phyloP scores from a whole-genome alignment of 23 tunicate genomes.

The Ciona savignyi region DNA sequence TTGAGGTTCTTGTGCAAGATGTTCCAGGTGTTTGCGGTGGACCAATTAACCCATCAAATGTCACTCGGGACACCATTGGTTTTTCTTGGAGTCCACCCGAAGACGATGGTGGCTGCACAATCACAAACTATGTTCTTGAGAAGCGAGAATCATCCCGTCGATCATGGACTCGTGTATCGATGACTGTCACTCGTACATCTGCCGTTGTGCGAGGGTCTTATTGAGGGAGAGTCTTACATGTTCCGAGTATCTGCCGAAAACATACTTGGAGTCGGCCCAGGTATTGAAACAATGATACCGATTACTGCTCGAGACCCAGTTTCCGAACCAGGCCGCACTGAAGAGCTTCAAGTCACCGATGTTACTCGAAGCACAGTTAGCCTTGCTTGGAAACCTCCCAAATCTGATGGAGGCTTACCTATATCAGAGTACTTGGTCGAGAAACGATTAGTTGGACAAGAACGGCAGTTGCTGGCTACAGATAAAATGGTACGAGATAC shows the following conservation, averaged over 20 bases:
- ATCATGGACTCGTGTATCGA: slow-evolving; percentile 93
- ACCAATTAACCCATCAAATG: slow-evolving; percentile 60
- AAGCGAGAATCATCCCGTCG: slow-evolving; percentile 84
- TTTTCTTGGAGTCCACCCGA: slow-evolving; percentile 72
- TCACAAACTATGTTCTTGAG: slow-evolving; percentile 86
- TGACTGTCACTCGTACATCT: slow-evolving; percentile 82
- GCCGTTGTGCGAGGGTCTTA: slow-evolving; percentile 81
- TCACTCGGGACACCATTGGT: slow-evolving; percentile 65
- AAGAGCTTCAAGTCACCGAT: slow-evolving; percentile 64
- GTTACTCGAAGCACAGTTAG: slow-evolving; percentile 63
- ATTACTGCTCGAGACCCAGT: slow-evolving; percentile 65
- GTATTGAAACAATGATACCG: slow-evolving; percentile 55
- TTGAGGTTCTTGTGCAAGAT: slow-evolving; percentile 66
- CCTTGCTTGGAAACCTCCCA: slow-evolving; percentile 74
- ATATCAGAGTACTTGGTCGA: slow-evolving; percentile 71
- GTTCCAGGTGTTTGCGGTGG: slow-evolving; percentile 72
- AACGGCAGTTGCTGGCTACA: slow-evolving; percentile 67
- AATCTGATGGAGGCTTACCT: slow-evolving; percentile 75
- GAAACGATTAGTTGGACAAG: slow-evolving; percentile 90
- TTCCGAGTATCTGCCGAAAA: slow-evolving; percentile 88
- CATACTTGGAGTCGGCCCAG: slow-evolving; percentile 84
- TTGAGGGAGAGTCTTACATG: slow-evolving; percentile 79
- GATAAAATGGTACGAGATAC: slow-evolving; percentile 82
- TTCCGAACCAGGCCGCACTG: slow-evolving; percentile 77
- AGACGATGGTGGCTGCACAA: slow-evolving; percentile 80